Percentiles rank a stretch among this genome's conserved stretches.
Evolutionary conservation across 2,797 vertebrate genomes (phyloP).

Genomic region (Peromyscus eremicus): DNA sequence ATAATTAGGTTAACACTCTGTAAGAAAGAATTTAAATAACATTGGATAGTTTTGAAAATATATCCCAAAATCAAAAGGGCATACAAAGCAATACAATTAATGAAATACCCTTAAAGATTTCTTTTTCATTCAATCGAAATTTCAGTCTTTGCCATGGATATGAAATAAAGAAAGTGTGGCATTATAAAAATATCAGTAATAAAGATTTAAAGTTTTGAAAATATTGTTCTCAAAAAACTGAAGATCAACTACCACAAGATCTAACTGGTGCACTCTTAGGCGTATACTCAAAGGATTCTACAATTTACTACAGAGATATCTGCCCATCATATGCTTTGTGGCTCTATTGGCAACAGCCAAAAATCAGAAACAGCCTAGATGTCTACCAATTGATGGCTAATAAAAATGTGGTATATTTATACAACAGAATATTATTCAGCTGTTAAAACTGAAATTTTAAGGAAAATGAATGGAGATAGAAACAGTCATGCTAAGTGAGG

Average conservation of each 20-base stretch:
- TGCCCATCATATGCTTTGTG: neutral
- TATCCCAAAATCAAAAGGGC: neutral
- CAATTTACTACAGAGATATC: neutral
- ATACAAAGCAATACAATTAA: neutral
- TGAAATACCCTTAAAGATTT: neutral
- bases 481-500: too few relatives aligned
- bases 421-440: neutral
- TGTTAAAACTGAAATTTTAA: neutral
- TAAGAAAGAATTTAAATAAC: constrained; percentile 35
- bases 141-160: neutral
- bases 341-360: neutral
- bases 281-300: too few relatives aligned
- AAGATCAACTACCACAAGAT: neutral
- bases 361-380: neutral
- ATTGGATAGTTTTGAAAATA: neutral
- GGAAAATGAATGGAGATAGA: neutral
- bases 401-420: neutral
- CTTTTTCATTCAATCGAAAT: constrained; percentile 2
- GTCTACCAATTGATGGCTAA: neutral
- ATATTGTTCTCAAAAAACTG: neutral
- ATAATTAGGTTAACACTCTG: neutral
- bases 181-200: neutral
- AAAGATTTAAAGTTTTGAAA: constrained; percentile 6
- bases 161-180: neutral
- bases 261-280: too few relatives aligned